phyloP scores from a whole-genome alignment of 53 echinoderm and acorn worm species.

The Echinarachnius parma region DNA sequence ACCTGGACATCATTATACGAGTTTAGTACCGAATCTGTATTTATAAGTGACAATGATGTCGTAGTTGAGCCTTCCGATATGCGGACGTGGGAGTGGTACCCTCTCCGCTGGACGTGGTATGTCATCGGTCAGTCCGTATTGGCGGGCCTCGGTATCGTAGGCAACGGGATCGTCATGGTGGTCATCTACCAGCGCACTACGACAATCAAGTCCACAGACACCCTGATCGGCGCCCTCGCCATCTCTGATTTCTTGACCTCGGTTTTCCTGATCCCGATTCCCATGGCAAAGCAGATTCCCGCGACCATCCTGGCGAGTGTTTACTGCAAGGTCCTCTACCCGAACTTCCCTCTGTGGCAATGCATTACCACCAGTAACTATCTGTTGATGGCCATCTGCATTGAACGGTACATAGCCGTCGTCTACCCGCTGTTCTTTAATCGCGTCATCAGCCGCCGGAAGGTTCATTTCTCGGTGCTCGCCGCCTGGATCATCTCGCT shows the following conservation, averaged over 20 bases:
- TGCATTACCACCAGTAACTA: background rate
- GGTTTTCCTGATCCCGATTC: constrained; percentile 14
- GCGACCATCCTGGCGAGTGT: background rate
- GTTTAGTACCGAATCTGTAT: too few relatives aligned
- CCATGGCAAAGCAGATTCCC: background rate
- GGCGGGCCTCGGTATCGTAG: constrained; percentile 2
- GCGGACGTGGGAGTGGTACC: constrained; percentile 7
- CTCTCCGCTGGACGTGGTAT: constrained; percentile 9
- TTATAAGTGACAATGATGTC: too few relatives aligned
- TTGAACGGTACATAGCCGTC: constrained; percentile 22
- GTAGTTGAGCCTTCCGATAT: too few relatives aligned
- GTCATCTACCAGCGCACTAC: constrained; percentile 15
- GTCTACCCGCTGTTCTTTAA: constrained; percentile 20
- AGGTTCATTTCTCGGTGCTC: background rate
- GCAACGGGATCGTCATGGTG: constrained; percentile 9
- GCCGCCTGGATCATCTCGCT: constrained; percentile 7
- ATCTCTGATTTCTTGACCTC: constrained; percentile 22
- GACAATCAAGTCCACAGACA: constrained; percentile 9
- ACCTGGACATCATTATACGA: too few relatives aligned
- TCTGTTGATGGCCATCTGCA: constrained; percentile 15
- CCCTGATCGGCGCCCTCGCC: constrained; percentile 21
- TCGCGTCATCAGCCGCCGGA: background rate
- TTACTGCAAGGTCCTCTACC: constrained; percentile 27
- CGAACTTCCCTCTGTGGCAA: background rate
- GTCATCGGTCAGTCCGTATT: constrained; percentile 17